Evolutionary conservation across 2,888 invertebrate species (phyloP).

Genomic region (Platycnemis pennipes): DNA sequence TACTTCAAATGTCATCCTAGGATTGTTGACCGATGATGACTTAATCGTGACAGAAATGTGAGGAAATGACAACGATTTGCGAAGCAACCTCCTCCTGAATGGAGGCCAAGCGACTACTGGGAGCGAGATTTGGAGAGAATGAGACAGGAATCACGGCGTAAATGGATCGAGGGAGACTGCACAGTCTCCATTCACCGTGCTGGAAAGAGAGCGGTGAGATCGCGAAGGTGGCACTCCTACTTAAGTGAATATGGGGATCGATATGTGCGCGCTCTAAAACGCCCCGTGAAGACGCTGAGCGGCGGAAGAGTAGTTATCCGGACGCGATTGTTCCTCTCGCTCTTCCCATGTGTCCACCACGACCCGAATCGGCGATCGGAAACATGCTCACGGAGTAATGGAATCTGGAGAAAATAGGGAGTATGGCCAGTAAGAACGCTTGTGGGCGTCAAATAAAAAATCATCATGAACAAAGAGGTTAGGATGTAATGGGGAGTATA

Average conservation of each 20-base stretch:
- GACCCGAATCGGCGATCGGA: background rate
- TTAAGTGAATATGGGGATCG: background rate
- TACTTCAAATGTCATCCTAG: too few relatives aligned
- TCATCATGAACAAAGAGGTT: too few relatives aligned
- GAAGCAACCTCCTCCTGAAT: background rate
- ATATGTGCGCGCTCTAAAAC: background rate
- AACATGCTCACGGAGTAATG: background rate
- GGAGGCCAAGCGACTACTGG: background rate
- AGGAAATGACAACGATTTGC: too few relatives aligned
- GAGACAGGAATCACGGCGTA: background rate
- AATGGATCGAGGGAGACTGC: background rate
- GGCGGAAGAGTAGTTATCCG: background rate
- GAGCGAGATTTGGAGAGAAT: background rate
- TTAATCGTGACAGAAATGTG: too few relatives aligned
- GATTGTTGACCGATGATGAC: too few relatives aligned
- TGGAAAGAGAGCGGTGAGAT: background rate
- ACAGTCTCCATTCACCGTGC: background rate
- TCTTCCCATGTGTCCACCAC: background rate
- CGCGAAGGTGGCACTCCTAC: background rate
- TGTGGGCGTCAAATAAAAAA: too few relatives aligned
- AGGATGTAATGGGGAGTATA: too few relatives aligned
- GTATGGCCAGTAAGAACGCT: too few relatives aligned
- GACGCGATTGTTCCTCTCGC: too few relatives aligned
- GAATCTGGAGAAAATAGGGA: background rate
- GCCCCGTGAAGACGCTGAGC: background rate